These are phyloP conservation scores for Etheostoma perlongum DNA, from an alignment of 2,797 vertebrate genomes.

Conservation along the genomic window DNA sequence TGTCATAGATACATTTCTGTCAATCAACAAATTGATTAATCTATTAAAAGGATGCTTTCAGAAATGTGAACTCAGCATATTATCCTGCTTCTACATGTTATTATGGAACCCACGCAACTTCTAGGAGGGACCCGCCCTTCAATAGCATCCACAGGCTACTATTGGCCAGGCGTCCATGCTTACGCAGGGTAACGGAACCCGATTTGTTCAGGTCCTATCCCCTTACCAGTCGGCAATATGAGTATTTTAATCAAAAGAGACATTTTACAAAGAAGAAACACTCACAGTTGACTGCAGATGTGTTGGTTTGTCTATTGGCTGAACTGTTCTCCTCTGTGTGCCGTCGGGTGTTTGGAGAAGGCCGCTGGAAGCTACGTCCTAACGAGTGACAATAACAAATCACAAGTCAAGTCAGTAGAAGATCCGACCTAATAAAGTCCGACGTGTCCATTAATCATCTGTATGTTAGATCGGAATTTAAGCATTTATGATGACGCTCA, in stretches of 20 bases:
- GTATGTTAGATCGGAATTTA: not conserved
- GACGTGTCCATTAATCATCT: not conserved
- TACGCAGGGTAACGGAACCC: too few species aligned
- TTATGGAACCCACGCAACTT: too few species aligned
- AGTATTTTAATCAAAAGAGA: not conserved
- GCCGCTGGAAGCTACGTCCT: slow-evolving; percentile 83
- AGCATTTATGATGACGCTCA: not conserved
- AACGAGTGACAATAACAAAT: not conserved
- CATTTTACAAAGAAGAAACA: slow-evolving; percentile 23
- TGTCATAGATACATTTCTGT: not conserved
- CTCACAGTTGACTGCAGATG: slow-evolving; percentile 90
- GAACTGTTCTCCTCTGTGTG: slow-evolving; percentile 84
- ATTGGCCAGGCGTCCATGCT: too few species aligned
- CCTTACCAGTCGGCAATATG: too few species aligned
- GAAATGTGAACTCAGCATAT: not conserved
- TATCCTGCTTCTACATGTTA: too few species aligned
- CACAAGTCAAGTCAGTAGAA: not conserved
- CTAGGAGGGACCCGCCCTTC: too few species aligned
- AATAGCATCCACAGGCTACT: too few species aligned
- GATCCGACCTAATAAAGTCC: not conserved
- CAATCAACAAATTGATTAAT: not conserved
- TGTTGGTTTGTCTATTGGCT: slow-evolving; percentile 85
- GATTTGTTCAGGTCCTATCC: too few species aligned
- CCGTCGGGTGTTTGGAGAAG: slow-evolving; percentile 54
- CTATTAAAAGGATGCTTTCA: not conserved